phyloP scores from a whole-genome alignment of 2,113 vertebrate genomes.

The Salvator merianae region DNA sequence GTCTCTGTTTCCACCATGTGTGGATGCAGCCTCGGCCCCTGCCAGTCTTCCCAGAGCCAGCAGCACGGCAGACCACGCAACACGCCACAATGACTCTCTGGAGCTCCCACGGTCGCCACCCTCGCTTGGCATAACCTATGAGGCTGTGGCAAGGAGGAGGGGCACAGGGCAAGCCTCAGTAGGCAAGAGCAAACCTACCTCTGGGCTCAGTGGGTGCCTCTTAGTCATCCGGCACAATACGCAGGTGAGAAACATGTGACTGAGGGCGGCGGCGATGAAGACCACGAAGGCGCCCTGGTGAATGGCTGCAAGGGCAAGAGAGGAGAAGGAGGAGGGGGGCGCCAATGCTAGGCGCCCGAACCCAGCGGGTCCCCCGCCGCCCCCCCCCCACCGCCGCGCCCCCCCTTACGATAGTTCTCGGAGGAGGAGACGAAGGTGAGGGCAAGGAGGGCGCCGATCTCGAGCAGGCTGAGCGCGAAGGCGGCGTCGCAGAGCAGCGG shows the following conservation, averaged over 20 bases:
- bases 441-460: slow-evolving; percentile 87
- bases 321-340: neutral
- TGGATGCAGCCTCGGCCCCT: no score
- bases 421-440: slow-evolving; percentile 93
- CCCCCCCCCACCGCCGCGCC: no score
- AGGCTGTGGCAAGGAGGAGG: neutral
- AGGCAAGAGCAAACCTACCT: no score
- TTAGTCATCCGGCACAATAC: slow-evolving; percentile 86
- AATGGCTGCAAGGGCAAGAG: slow-evolving; percentile 73
- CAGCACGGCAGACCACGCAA: no score
- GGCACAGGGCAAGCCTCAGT: no score
- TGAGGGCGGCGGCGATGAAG: slow-evolving; percentile 83
- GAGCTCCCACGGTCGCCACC: no score
- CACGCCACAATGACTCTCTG: no score
- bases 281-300: slow-evolving; percentile 87
- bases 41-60: no score
- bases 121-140: no score
- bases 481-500: slow-evolving; percentile 75
- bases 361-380: no score
- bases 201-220: slow-evolving; percentile 80
- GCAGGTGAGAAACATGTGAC: slow-evolving; percentile 91
- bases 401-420: slow-evolving; percentile 85
- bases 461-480: slow-evolving; percentile 78
- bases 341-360: neutral
- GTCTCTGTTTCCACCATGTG: no score